Base-by-base conservation (phyloP, 2,113 vertebrate species). In the Ciconia maguari region DNA sequence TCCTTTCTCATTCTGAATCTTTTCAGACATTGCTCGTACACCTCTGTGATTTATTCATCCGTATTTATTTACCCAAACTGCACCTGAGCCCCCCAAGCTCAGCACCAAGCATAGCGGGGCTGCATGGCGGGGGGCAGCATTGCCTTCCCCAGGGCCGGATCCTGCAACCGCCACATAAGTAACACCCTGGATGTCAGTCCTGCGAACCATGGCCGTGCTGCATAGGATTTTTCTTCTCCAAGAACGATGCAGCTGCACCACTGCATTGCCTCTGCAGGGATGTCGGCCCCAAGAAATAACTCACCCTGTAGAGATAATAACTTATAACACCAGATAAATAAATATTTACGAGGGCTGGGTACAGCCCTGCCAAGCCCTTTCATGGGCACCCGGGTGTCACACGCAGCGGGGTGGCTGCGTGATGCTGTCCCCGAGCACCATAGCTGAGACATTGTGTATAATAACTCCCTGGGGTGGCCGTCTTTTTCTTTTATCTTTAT, bases 141-240 rank as follows among this genome's bases (percentile, higher is more conserved):
- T 4, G 9, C 57, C 42, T 57, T 64, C 38, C 29, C 71, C 19
- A 7, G 27, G 36, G 16, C 22, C 16, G 0, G 18, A 46, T 38
- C 71, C 71, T 46, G 34, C 64, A 44, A 7, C 54, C 2, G 0
- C 44, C 3, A 0, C 22, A 1, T 4, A 8, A 14, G 18, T 16
- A 19, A 36, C 18, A 11, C 8, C 32, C 25, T 4, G 5, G 4
- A 2, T 11, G 11, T 11, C 2, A 0, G 42, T 24, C 54, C 49
- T 21, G 29, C 2, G 0, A 32, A 26, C 44, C 1, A 0, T 7
- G 32, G 22, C 32, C 1, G 0, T 20, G 61, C 21, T 11, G 25
- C 26, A 4, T 0, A 4, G 49, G 21, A 6, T 34, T 42, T 42
- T 64, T 19, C 27, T 61, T 54, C 71, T 60, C 76, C 0, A 1